phyloP scores from a whole-genome alignment of 1,140 invertebrate genomes.

The Philotrypesis tridentata region DNA sequence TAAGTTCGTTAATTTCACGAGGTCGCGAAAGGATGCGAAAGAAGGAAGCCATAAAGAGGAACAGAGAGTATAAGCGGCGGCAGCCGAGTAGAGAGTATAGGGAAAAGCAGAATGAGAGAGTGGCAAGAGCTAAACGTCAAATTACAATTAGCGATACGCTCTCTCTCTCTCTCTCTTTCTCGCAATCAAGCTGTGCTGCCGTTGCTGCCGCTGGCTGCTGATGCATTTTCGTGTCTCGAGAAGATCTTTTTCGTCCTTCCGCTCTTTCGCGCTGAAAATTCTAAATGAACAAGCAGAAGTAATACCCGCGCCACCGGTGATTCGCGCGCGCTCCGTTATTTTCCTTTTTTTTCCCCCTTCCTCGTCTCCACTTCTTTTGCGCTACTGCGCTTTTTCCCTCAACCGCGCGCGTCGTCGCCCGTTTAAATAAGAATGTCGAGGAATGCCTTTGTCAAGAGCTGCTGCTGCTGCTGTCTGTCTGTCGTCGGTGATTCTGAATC shows the following conservation, averaged over 20 bases:
- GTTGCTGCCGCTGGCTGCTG: background rate
- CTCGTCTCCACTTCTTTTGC: too few relatives aligned
- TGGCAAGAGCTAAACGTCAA: conserved; percentile 28
- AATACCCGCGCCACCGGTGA: background rate
- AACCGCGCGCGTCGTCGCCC: background rate
- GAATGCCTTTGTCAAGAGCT: background rate
- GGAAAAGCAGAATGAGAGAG: background rate
- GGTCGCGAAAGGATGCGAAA: conserved; percentile 1
- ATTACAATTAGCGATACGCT: conserved; percentile 44
- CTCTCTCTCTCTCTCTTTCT: background rate
- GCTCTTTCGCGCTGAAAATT: conserved; percentile 18
- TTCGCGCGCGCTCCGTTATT: background rate
- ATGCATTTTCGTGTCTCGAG: conserved; percentile 24
- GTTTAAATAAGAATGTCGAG: conserved; percentile 21
- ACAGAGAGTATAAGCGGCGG: background rate
- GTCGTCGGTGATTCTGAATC: conserved; percentile 11
- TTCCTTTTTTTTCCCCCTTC: conserved; percentile 10
- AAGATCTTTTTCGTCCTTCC: conserved; percentile 3
- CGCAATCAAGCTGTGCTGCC: conserved; percentile 20
- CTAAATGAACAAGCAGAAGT: conserved; percentile 29
- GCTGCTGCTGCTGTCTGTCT: background rate
- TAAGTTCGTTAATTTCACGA: conserved; percentile 40
- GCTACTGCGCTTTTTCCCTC: background rate
- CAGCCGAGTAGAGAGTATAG: background rate
- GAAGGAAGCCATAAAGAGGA: background rate